Evolutionary conservation across 1,140 invertebrate species (phyloP).

Genomic region (Penaeus japonicus): DNA sequence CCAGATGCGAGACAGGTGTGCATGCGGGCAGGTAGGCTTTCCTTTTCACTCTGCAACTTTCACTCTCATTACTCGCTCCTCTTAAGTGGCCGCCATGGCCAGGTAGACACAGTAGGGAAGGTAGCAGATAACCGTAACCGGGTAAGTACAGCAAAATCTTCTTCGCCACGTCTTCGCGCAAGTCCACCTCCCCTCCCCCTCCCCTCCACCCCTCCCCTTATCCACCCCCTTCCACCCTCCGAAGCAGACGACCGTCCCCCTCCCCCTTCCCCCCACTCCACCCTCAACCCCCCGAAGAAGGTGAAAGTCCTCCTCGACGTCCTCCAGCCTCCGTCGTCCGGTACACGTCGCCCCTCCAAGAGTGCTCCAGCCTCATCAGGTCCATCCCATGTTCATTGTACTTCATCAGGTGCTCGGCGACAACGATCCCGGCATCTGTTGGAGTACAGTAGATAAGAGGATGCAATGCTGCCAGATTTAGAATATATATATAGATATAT

Average conservation of each 20-base stretch:
- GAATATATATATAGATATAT: neutral
- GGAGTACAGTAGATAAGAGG: conserved; percentile 58
- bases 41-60: too few relatives aligned
- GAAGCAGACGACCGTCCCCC: neutral
- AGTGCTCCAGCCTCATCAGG: neutral
- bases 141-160: too few relatives aligned
- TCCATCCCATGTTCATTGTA: conserved; percentile 57
- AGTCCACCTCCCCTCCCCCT: too few relatives aligned
- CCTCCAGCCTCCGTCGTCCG: neutral
- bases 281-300: conserved; percentile 4
- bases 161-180: too few relatives aligned
- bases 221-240: neutral
- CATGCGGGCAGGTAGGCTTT: too few relatives aligned
- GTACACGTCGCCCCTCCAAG: neutral
- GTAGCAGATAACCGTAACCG: too few relatives aligned
- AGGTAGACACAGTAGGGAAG: too few relatives aligned
- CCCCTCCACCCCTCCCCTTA: conserved; percentile 4
- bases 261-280: conserved; percentile 11
- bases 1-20: neutral
- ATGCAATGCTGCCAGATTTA: conserved; percentile 35
- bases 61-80: too few relatives aligned
- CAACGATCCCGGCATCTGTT: conserved; percentile 57
- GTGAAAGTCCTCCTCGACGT: neutral
- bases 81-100: too few relatives aligned
- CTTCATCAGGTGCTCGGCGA: conserved; percentile 59